phyloP scores from a whole-genome alignment of 2,888 invertebrate species.

The Sisyra nigra region DNA sequence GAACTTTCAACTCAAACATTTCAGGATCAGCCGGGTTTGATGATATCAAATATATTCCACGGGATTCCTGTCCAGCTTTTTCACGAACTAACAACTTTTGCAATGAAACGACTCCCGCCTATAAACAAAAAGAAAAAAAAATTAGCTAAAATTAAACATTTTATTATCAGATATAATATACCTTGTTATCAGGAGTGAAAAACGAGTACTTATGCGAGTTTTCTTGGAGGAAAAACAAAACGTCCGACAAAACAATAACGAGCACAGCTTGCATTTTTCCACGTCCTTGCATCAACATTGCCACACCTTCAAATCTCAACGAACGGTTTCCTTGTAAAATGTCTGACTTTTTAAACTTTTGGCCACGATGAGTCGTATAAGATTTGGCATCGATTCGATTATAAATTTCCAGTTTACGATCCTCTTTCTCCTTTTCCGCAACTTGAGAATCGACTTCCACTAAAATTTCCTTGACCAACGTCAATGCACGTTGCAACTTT shows the following conservation, averaged over 20 bases:
- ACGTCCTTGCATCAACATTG: conserved; percentile 78
- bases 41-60: conserved; percentile 84
- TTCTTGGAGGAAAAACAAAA: conserved; percentile 81
- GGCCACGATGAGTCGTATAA: conserved; percentile 64
- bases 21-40: conserved; percentile 84
- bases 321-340: conserved; percentile 69
- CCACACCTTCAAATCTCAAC: conserved; percentile 75
- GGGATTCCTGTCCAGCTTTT: conserved; percentile 79
- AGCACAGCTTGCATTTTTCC: conserved; percentile 79
- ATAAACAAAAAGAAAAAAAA: conserved; percentile 15
- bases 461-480: conserved; percentile 73
- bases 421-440: conserved; percentile 79
- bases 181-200: conserved; percentile 88
- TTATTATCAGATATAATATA: conserved; percentile 20
- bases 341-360: conserved; percentile 88
- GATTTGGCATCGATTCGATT: conserved; percentile 87
- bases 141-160: neutral
- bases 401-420: conserved; percentile 81
- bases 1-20: conserved; percentile 88
- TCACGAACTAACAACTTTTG: conserved; percentile 84
- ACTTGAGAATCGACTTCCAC: conserved; percentile 86
- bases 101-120: conserved; percentile 86
- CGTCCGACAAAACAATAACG: conserved; percentile 81
- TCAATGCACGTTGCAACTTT: conserved; percentile 59
- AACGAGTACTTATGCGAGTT: conserved; percentile 87